Conservation (phyloP, 2,113 vertebrate species). For the Elachura formosa region DNA sequence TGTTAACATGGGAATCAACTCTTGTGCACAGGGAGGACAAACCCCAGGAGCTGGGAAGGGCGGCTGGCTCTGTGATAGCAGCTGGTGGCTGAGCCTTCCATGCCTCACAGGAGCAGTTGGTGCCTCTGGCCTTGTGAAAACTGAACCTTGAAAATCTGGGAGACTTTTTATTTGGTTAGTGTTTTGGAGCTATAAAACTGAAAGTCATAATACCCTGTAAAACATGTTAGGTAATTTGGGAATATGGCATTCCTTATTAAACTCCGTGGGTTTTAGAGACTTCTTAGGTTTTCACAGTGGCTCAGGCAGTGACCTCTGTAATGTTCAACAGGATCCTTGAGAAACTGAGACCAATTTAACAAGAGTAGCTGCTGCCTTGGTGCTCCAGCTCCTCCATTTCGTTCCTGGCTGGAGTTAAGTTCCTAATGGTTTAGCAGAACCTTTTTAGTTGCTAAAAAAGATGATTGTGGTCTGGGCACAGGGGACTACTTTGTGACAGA, state of each 20-base stretch:
- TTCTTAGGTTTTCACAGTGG: background rate
- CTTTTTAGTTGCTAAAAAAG: background rate
- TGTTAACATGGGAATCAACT: background rate
- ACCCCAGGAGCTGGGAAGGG: background rate
- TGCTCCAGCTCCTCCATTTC: background rate
- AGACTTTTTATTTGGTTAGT: conserved; percentile 6
- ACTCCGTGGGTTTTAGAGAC: background rate
- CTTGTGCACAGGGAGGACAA: background rate
- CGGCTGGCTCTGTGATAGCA: background rate
- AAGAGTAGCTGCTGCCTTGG: background rate
- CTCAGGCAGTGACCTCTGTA: background rate
- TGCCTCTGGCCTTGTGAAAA: background rate
- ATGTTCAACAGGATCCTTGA: background rate
- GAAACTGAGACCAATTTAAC: conserved; percentile 12
- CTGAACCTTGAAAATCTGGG: background rate
- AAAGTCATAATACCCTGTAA: background rate
- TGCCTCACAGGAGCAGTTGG: background rate
- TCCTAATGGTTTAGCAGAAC: background rate
- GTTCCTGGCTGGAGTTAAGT: background rate
- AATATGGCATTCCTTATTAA: background rate
- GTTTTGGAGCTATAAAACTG: background rate
- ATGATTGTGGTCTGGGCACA: background rate
- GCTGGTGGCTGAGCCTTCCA: background rate
- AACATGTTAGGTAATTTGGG: background rate
- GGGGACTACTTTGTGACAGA: background rate